Evolutionary conservation across 2,797 vertebrate genomes (phyloP).

Genomic region (Pangasius larnaudii): DNA sequence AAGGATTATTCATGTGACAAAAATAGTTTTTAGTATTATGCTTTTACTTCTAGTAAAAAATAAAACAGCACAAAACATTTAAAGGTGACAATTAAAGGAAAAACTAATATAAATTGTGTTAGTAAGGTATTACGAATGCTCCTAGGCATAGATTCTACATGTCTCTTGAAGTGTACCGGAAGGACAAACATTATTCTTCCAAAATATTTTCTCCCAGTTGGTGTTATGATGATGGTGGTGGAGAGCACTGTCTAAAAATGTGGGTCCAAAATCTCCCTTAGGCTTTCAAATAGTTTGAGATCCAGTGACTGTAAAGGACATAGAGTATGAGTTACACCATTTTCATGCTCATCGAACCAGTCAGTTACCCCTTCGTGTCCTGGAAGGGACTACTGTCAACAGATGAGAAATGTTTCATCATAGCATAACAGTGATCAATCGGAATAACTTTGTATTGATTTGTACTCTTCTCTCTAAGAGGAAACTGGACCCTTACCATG

Average conservation of each 20-base stretch:
- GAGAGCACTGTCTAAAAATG: neutral
- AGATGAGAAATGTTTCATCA: neutral
- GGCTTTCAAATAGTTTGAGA: neutral
- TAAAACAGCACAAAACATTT: neutral
- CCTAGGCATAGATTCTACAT: neutral
- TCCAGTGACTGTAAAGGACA: neutral
- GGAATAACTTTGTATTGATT: neutral
- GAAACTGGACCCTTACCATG: neutral
- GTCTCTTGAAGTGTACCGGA: neutral
- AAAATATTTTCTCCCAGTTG: neutral
- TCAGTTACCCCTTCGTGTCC: neutral
- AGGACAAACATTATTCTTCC: neutral
- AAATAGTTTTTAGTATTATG: neutral
- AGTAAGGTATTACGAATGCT: neutral
- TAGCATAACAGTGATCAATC: neutral
- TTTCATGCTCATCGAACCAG: neutral
- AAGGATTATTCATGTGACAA: neutral
- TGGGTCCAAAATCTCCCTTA: neutral
- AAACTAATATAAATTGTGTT: neutral
- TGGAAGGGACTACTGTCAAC: neutral
- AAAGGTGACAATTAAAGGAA: neutral
- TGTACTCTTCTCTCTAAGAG: neutral
- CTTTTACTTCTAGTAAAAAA: neutral
- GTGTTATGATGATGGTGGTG: neutral
- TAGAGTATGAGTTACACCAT: neutral